Percentiles rank a stretch among this genome's conserved stretches.
These are phyloP conservation scores for Heliconius sara DNA, from an alignment of 2,888 invertebrate genomes.

Conservation along the genomic window DNA sequence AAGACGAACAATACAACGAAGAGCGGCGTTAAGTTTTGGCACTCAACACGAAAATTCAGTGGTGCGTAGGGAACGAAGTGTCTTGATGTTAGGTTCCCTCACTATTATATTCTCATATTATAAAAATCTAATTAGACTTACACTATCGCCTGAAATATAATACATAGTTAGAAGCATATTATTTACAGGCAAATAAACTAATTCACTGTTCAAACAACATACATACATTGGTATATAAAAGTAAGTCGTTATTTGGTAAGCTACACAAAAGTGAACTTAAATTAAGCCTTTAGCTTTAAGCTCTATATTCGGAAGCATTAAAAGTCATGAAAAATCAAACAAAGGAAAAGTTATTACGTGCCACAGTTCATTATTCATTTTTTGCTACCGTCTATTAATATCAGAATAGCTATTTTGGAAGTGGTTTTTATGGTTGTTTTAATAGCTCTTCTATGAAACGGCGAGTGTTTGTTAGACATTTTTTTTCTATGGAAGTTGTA, in stretches of 20 bases:
- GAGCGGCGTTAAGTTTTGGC: too few species aligned
- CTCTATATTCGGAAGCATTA: background rate
- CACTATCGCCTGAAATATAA: too few species aligned
- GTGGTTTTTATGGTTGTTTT: background rate
- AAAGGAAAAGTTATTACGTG: conserved; percentile 18
- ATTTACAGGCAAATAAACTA: too few species aligned
- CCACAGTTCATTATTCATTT: background rate
- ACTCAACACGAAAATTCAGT: too few species aligned
- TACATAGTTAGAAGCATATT: too few species aligned
- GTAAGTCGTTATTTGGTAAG: background rate
- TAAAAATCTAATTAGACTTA: too few species aligned
- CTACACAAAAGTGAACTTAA: conserved; percentile 4
- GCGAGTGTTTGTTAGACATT: too few species aligned
- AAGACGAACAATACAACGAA: too few species aligned
- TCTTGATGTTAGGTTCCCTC: too few species aligned
- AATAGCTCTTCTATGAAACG: background rate
- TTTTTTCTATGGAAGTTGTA: background rate
- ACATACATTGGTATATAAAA: background rate
- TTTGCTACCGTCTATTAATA: conserved; percentile 7
- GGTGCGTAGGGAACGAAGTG: too few species aligned
- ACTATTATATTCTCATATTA: too few species aligned
- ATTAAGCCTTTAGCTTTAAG: background rate
- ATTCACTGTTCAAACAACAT: background rate
- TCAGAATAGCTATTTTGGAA: background rate
- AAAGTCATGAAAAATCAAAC: conserved; percentile 19